Evolutionary conservation across 2,113 vertebrate species (phyloP).

Genomic region (Vidua chalybeata): DNA sequence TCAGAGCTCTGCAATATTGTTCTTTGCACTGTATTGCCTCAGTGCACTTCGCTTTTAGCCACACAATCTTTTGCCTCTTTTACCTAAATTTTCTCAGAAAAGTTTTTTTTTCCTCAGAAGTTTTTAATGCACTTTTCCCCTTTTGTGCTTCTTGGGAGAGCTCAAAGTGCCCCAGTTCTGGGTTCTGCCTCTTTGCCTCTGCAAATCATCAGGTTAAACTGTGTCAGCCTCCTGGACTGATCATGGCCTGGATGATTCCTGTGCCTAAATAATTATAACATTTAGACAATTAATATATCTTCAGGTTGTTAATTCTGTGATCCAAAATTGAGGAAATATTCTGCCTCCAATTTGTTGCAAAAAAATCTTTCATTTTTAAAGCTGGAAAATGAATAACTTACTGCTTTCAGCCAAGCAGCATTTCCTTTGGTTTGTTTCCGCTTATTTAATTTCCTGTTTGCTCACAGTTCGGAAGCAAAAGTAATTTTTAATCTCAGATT

Average conservation of each 20-base stretch:
- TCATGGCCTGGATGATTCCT: neutral
- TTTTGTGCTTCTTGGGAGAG: neutral
- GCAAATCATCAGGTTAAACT: neutral
- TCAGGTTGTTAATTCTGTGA: neutral
- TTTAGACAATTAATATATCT: neutral
- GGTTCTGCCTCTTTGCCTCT: neutral
- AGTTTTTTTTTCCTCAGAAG: neutral
- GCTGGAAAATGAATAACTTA: neutral
- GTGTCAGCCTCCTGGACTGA: neutral
- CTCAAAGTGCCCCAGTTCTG: neutral
- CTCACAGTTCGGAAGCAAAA: neutral
- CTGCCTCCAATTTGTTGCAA: neutral
- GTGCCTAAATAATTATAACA: neutral
- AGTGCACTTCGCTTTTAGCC: neutral
- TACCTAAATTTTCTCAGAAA: neutral
- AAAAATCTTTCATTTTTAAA: neutral
- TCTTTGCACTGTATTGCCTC: neutral
- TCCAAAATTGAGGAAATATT: neutral
- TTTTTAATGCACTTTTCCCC: neutral
- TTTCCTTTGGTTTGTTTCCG: neutral
- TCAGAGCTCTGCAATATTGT: neutral
- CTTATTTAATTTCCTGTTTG: constrained; percentile 30
- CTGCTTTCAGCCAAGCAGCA: neutral
- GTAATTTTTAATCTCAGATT: constrained; percentile 2
- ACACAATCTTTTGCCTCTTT: neutral